Base-by-base conservation (phyloP, 2,113 vertebrate species). In the Prionailurus viverrinus region DNA sequence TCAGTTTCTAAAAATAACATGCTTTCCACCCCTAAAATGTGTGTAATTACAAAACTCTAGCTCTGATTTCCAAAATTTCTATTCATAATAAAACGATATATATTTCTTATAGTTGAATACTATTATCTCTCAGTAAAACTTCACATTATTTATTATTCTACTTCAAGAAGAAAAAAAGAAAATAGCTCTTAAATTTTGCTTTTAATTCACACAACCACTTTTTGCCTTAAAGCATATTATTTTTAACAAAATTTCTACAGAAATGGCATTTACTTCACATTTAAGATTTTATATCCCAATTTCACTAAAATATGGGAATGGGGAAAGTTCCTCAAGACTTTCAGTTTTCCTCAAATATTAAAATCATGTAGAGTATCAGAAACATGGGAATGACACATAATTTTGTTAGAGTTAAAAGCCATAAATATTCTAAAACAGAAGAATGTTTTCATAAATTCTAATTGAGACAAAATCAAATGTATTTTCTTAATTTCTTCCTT, bases 381-480 rank as follows among this genome's bases (percentile, higher is more conserved):
- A 95, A 91, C 29, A 83, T 25, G n/a, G 18, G 27, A 95, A 80
- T 18, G 31, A 80, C 13, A 31, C 13, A 53, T 25, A 33, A 79
- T 78, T 93, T 87, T 84, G 12, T 87, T 21, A 97, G 27, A 8
- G 11, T 23, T 93, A 39, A 96, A 91, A 88, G 31, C 14, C 63
- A 73, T 15, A 96, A 88, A 87, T 83, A 84, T 61, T 90, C 51
- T 92, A 71, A 97, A 91, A n/a, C 12, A 80, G 14, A 69, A 87
- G 19, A 71, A 21, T 85, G 1, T 58, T 95, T 92, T 76, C 27
- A 33, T 69, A 94, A 94, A 84, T 45, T 66, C 9, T 71, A 80
- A 66, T n/a, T 91, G 25, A 51, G 29, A 71, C 80, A 25, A 45
- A 93, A 94, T 58, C 14, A 23, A 94, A 53, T 66, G 39, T 51